phyloP scores from a whole-genome alignment of 2,797 vertebrate genomes.

The Crax fasciolata region DNA sequence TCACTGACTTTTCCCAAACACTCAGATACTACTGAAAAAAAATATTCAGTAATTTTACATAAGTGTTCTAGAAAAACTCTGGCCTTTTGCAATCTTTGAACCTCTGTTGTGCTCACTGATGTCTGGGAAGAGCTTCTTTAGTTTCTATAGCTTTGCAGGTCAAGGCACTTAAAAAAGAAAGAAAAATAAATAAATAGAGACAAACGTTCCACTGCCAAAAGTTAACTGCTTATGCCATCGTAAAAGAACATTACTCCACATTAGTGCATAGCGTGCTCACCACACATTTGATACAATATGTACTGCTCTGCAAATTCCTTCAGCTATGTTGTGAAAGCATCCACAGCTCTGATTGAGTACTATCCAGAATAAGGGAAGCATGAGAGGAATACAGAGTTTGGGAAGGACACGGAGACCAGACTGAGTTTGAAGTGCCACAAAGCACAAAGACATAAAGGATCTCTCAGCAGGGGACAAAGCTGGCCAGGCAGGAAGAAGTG shows the following conservation, averaged over 20 bases:
- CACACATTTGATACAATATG: rapidly evolving
- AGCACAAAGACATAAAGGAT: not conserved
- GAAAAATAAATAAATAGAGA: not conserved
- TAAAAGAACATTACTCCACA: not conserved
- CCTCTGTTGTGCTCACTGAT: not conserved
- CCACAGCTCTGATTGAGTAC: not conserved
- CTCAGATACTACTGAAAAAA: not conserved
- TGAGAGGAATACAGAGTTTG: not conserved
- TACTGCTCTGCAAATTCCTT: not conserved
- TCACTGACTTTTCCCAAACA: not conserved
- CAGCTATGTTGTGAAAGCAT: not conserved
- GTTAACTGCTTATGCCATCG: not conserved
- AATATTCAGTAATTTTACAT: not conserved
- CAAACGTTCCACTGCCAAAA: not conserved
- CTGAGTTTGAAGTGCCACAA: not conserved
- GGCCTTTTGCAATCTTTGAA: not conserved
- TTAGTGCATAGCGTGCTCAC: rapidly evolving
- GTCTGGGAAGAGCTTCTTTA: not conserved
- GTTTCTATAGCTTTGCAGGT: not conserved
- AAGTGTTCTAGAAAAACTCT: not conserved
- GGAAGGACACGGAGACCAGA: not conserved
- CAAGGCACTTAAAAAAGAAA: not conserved
- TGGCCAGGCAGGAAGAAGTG: not conserved
- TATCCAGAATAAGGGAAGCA: not conserved
- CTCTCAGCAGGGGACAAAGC: not conserved